A percentile compares a stretch with the other conserved stretches of the same genome.
Conservation (phyloP, 2,888 invertebrate genomes). For the Sphaerophoria rueppellii region DNA sequence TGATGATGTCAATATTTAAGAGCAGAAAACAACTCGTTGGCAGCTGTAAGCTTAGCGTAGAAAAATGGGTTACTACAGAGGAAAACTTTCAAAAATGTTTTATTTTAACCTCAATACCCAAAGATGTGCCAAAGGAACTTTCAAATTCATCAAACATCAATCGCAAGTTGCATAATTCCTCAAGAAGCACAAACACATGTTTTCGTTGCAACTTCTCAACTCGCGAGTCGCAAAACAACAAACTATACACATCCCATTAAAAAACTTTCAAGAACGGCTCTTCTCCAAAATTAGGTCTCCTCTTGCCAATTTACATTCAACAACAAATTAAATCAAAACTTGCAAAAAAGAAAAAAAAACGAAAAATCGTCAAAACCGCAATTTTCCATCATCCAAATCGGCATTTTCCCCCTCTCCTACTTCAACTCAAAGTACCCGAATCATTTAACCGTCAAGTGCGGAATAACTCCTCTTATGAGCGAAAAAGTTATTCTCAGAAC, state of each 20-base stretch:
- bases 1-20: too few relatives aligned
- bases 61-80: too few relatives aligned
- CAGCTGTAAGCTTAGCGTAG: too few relatives aligned
- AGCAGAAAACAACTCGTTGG: too few relatives aligned
- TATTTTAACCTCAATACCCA: background rate
- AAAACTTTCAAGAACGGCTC: constrained; percentile 12
- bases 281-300: constrained; percentile 24
- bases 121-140: background rate
- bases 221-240: background rate
- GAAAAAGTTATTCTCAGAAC: constrained; percentile 50
- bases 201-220: background rate
- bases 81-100: too few relatives aligned
- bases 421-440: constrained; percentile 67
- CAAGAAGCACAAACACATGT: constrained; percentile 2
- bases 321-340: constrained; percentile 1
- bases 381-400: constrained; percentile 33
- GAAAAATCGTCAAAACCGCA: constrained; percentile 8
- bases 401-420: constrained; percentile 7
- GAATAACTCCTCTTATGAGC: constrained; percentile 61
- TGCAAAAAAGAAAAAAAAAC: background rate
- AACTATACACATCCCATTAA: constrained; percentile 2
- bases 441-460: constrained; percentile 69
- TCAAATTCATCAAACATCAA: background rate
- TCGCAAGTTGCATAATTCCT: background rate
- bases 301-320: constrained; percentile 20